Base-by-base conservation (phyloP, 2,113 vertebrate species). In the Nothoprocta perdicaria region DNA sequence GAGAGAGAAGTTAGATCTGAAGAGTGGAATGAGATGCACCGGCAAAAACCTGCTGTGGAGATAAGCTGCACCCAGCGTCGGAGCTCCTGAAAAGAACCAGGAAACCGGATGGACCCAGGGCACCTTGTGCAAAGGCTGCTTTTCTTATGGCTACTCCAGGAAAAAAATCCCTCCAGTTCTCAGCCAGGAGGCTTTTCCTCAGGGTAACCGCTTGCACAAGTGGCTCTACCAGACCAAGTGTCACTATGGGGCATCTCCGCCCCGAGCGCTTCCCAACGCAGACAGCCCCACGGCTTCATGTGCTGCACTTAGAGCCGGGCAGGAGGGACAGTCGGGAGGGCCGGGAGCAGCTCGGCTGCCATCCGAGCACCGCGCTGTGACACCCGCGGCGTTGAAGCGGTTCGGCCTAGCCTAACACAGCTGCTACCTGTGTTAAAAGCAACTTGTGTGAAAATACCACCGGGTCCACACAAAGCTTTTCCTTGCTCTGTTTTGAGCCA, bases 1-100 rank as follows among this genome's bases (percentile, higher is more conserved):
- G 79, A 94, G 72, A 76, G 5, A 80, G 50, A 85, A 94, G 87
- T 77, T 85, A 52, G 73, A 85, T 80, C 90, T 80, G 82, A 33
- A 89, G 61, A 29, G 23, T 61, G 73, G 74, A 95, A 57, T 67
- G 88, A 95, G 88, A 88, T 57, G 86, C 1, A 88, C 0, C 58
- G 58, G 86, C 86, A 94, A 66, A 94, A 95, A 88, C 11, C 86
- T 86, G 92, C 62, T 48, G 78, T 65, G 48, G 19, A 94, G 94
- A 94, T 95, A 95, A 93, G 80, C 73, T 52, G n/a, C 52, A 92
- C 74, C 50, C 63, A n/a, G 85, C 89, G 55, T 0, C 80, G 60
- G 7, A 85, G 65, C 76, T 86, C 31, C 83, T 57, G 77, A 50
- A 73, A 85, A 61, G 65, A 66, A 69, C 86, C 35, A 66, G 11